Conservation (phyloP, 2,888 invertebrate species). For the Drosophila eohydei region DNA sequence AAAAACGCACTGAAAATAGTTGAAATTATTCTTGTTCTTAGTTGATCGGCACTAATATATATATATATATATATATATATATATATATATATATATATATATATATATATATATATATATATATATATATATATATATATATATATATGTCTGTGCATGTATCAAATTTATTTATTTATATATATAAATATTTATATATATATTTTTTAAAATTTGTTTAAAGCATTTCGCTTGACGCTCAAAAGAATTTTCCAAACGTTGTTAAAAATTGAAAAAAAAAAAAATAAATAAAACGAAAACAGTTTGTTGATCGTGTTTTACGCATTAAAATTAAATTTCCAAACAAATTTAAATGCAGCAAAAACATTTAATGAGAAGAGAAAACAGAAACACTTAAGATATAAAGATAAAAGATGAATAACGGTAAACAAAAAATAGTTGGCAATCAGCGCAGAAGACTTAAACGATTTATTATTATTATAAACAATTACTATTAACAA, state of each 20-base stretch:
- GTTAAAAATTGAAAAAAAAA: constrained; percentile 38
- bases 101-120: constrained; percentile 8
- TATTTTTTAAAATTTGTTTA: constrained; percentile 37
- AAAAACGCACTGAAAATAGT: constrained; percentile 63
- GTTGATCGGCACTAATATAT: constrained; percentile 32
- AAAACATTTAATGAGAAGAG: constrained; percentile 16
- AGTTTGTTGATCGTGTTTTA: constrained; percentile 60
- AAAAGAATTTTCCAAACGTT: constrained; percentile 53
- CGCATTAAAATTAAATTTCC: constrained; percentile 33
- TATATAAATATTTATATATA: constrained; percentile 25
- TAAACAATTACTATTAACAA: constrained; percentile 49
- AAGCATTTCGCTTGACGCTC: constrained; percentile 33
- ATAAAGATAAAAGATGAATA: constrained; percentile 31
- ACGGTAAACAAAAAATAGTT: constrained; percentile 63
- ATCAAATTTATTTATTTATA: constrained; percentile 39
- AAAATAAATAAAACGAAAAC: constrained; percentile 14
- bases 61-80: neutral
- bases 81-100: too few relatives aligned
- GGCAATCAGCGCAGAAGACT: constrained; percentile 81
- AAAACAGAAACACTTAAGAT: constrained; percentile 2
- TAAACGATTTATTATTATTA: constrained; percentile 72
- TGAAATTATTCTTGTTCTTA: constrained; percentile 60
- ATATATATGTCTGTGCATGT: constrained; percentile 14
- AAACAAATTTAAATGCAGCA: constrained; percentile 3
- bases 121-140: constrained; percentile 15